phyloP scores from a whole-genome alignment of 2,113 vertebrate species.

The Oreochromis spilurus region DNA sequence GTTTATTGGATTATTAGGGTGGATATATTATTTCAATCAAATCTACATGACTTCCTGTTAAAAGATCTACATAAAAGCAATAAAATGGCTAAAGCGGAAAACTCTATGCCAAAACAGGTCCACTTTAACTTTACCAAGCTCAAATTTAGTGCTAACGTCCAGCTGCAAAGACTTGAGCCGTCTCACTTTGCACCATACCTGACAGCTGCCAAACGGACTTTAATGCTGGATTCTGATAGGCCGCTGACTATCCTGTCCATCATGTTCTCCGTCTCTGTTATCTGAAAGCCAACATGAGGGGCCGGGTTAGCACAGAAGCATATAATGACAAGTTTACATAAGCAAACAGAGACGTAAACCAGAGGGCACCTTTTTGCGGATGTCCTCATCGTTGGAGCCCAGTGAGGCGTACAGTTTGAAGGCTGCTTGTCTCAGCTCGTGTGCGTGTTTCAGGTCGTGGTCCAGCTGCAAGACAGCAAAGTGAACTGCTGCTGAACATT shows the following conservation, averaged over 20 bases:
- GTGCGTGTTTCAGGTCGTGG: conserved; percentile 96
- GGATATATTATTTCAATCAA: neutral
- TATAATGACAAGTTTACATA: neutral
- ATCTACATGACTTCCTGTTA: neutral
- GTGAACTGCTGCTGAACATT: neutral
- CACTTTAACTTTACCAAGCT: neutral
- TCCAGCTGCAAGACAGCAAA: conserved; percentile 78
- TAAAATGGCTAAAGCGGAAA: neutral
- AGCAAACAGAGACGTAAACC: neutral
- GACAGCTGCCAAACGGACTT: conserved; percentile 96
- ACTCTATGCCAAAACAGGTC: neutral
- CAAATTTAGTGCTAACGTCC: neutral
- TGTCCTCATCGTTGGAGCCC: conserved; percentile 98
- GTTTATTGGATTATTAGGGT: neutral
- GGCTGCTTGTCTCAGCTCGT: conserved; percentile 95
- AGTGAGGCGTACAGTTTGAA: conserved; percentile 98
- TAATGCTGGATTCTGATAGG: conserved; percentile 96
- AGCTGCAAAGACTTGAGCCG: neutral
- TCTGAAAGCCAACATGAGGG: conserved; percentile 65
- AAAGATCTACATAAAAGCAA: neutral
- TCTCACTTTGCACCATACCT: conserved; percentile 73
- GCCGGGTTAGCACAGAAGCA: neutral
- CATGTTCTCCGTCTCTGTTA: conserved; percentile 99
- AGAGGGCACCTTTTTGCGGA: conserved; percentile 90
- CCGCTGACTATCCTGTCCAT: conserved; percentile 99